These are phyloP conservation scores for Elymnias hypermnestra DNA, from an alignment of 1,140 invertebrate species.

Conservation along the genomic window DNA sequence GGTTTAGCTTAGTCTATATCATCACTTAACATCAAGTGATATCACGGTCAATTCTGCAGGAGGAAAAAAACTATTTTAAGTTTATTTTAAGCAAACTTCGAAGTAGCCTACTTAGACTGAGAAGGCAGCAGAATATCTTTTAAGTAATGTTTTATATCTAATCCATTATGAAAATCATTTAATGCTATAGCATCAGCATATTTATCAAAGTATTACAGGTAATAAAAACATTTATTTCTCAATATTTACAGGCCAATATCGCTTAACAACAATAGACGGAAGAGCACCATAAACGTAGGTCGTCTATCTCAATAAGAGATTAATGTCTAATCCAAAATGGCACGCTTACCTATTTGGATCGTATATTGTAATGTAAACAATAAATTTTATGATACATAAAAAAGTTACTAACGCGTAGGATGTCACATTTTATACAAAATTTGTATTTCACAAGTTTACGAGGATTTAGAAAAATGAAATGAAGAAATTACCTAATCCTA, in stretches of 20 bases:
- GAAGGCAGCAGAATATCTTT: too few species aligned
- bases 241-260: conserved; percentile 13
- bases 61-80: too few species aligned
- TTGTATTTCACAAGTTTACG: too few species aligned
- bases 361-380: conserved; percentile 27
- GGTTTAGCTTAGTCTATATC: too few species aligned
- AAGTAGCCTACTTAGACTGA: too few species aligned
- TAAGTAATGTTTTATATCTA: too few species aligned
- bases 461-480: too few species aligned
- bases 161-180: conserved; percentile 11
- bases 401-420: conserved; percentile 13
- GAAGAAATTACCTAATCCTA: too few species aligned
- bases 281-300: conserved; percentile 17
- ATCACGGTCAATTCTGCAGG: too few species aligned
- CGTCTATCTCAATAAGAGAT: conserved; percentile 24
- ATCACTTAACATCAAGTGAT: too few species aligned
- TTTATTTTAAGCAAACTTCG: too few species aligned
- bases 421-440: not conserved
- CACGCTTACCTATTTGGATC: conserved; percentile 19
- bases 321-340: conserved; percentile 24
- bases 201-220: not conserved
- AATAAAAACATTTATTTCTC: not conserved
- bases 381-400: conserved; percentile 20
- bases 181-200: conserved; percentile 3
- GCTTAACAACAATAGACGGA: conserved; percentile 15